Evolutionary conservation across 2,797 vertebrate species (phyloP), one percentile per base, ranked within the genome.

Genomic region (Diceros bicornis): DNA sequence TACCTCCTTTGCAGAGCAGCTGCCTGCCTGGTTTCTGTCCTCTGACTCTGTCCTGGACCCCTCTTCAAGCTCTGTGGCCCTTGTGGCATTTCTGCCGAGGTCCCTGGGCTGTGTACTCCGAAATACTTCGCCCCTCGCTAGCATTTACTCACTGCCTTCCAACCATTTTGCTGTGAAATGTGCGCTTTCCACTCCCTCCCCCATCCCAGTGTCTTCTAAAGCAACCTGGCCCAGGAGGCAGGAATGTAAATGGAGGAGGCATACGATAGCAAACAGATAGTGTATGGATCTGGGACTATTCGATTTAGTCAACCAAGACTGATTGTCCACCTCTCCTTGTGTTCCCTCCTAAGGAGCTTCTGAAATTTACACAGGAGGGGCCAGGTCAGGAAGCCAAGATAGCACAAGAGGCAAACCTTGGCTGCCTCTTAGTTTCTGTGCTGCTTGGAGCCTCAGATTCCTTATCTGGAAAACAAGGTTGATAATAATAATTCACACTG

Each of bases 401-500:
- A 13, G 7, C 25, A 9, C 25, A 9, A 50, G 27, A 66, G 59
- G 23, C 50, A 83, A 94, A 83, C 7, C 71, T 27, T n/a, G 86
- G 32, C 41, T 16, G 13, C 23, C 16, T 34, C 29, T 20, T 32
- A 41, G 25, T 75, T 62, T 50, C 32, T 50, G 41, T 75, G 71
- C 32, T 23, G 69, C 59, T 50, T 64, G 59, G 61, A 75, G 32
- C 41, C 29, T 47, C 12, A 2, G 0, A 34, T 72, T 87, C 32
- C 59, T 52, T 52, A 52, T 16, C 50, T 16, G 12, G 50, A 52
- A 52, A 52, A 52, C 50, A n/a, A 41, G 64, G 34, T 32, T 83
- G 29, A 74, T 89, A 44, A 94, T 66, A 66, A 68, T 74, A 52
- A 82, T 82, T 89, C n/a, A 81, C 44, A 81, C 25, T 55, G 75